These are phyloP conservation scores for Heteromormyrus szaboi DNA, from an alignment of 2,797 vertebrate species.

Conservation along the genomic window DNA sequence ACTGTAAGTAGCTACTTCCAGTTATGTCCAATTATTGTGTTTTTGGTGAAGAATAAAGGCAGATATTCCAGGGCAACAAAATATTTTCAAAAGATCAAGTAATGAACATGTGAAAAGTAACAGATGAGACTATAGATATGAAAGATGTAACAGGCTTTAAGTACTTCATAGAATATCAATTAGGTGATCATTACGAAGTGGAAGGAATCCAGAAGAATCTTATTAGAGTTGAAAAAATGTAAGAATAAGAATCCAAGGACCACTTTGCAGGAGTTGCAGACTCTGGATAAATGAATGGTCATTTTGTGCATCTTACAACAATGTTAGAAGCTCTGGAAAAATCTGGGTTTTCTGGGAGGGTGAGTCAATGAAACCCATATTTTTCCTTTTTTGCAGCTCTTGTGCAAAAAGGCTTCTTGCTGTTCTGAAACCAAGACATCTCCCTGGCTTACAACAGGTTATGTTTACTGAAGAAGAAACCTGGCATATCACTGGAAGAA, in stretches of 20 bases:
- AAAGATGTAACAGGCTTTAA: background rate
- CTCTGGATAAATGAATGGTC: background rate
- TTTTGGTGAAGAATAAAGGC: background rate
- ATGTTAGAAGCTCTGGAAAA: background rate
- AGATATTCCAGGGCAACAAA: background rate
- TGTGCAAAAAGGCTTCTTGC: background rate
- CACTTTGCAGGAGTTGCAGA: background rate
- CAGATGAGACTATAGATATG: background rate
- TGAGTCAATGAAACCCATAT: background rate
- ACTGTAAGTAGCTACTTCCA: background rate
- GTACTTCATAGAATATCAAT: background rate
- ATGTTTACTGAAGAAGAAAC: background rate
- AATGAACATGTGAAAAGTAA: background rate
- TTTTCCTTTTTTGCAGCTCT: background rate
- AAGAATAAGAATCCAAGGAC: background rate
- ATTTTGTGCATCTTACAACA: background rate
- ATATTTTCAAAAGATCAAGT: background rate
- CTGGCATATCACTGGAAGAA: background rate
- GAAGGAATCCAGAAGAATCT: background rate
- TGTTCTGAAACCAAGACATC: background rate
- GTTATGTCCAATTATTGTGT: background rate
- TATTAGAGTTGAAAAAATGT: background rate
- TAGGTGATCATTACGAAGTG: background rate
- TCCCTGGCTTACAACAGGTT: background rate
- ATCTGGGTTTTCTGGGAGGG: background rate